phyloP scores from a whole-genome alignment of 2,888 invertebrate genomes.

The Polydrusus cervinus region DNA sequence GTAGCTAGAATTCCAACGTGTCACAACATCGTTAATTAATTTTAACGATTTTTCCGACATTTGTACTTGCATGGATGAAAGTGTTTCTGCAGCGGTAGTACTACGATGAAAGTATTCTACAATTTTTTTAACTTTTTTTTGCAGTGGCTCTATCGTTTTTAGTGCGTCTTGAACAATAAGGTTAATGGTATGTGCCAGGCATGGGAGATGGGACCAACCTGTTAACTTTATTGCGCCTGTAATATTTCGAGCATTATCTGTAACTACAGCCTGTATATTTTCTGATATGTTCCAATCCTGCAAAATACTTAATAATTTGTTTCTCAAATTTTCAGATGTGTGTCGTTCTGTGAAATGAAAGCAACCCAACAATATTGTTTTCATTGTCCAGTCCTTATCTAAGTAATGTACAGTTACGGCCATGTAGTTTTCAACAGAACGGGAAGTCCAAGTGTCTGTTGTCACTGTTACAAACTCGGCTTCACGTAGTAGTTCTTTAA shows the following conservation, averaged over 20 bases:
- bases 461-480: constrained; percentile 16
- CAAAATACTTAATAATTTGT: constrained; percentile 14
- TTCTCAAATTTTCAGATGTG: constrained; percentile 13
- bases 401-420: constrained; percentile 30
- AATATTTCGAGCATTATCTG: constrained; percentile 24
- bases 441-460: constrained; percentile 25
- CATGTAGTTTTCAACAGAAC: constrained; percentile 30
- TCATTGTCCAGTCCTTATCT: constrained; percentile 19
- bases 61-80: constrained; percentile 2
- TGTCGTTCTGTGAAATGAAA: constrained; percentile 19
- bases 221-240: constrained; percentile 23
- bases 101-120: constrained; percentile 12
- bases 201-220: constrained; percentile 15
- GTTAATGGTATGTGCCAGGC: constrained; percentile 20
- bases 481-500: constrained; percentile 10
- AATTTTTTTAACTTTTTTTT: constrained; percentile 20
- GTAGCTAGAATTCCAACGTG: constrained; percentile 56
- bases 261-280: constrained; percentile 26
- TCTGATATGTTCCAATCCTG: constrained; percentile 20
- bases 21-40: constrained; percentile 44
- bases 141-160: constrained; percentile 10
- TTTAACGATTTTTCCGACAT: constrained; percentile 8
- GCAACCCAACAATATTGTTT: constrained; percentile 19
- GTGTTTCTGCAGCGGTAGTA: constrained; percentile 10
- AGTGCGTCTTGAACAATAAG: constrained; percentile 11